phyloP scores from a whole-genome alignment of 2,888 invertebrate species.

The Lithodes maja region DNA sequence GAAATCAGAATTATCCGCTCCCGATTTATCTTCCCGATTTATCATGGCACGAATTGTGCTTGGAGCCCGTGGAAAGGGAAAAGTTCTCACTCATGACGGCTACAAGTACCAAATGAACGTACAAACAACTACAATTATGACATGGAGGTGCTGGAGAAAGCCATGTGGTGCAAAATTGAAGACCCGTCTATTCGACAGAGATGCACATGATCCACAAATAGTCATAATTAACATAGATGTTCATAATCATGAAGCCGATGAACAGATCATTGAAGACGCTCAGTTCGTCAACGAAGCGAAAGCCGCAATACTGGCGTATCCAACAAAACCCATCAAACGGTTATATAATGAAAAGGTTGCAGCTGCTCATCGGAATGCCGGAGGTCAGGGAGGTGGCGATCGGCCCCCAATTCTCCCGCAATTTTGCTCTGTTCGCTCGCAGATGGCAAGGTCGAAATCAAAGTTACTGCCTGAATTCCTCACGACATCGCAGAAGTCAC shows the following conservation, averaged over 20 bases:
- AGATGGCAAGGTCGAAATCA: not conserved
- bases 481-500: not conserved
- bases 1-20: too few species aligned
- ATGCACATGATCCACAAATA: not conserved
- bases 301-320: not conserved
- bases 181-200: not conserved
- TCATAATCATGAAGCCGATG: not conserved
- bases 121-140: not conserved
- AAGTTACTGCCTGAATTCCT: not conserved
- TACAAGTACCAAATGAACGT: not conserved
- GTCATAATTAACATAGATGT: not conserved
- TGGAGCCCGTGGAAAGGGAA: not conserved
- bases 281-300: not conserved
- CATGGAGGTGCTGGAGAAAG: not conserved
- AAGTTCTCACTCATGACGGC: not conserved
- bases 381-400: conserved; percentile 4
- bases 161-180: not conserved
- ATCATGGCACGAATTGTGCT: not conserved
- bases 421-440: not conserved
- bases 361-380: not conserved
- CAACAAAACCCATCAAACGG: not conserved
- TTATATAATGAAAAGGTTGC: conserved; percentile 12
- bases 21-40: not conserved
- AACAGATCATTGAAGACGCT: not conserved
- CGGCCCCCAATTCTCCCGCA: not conserved